Evolutionary conservation across 2,113 vertebrate genomes (phyloP), one percentile per base, ranked within the genome.

Genomic region (Gymnocephalus cernua): DNA sequence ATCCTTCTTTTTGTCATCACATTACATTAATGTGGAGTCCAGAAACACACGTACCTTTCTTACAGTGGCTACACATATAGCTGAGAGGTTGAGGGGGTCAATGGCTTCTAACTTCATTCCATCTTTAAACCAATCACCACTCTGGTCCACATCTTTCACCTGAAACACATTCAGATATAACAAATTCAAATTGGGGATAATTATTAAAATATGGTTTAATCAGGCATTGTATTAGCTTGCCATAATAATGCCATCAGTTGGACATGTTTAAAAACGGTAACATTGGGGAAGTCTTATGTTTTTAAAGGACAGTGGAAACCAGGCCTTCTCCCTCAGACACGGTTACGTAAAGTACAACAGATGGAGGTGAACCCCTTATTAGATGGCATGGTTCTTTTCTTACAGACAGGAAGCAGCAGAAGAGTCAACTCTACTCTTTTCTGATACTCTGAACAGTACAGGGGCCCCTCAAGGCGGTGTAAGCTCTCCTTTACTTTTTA

Each of bases 61-160:
- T 93, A 99, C 98, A 86, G 98, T 99, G 85, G 97, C 98, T 63
- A 99, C 98, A 95, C 98, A 99, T 96, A 99, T 99, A 91, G 98
- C 96, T 47, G 98, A 99, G 91, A 99, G 97, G 93, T 99, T 99
- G 93, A 99, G 96, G 61, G 97, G 98, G 76, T 99, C 98, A 79
- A 99, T 99, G 89, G 98, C 97, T 96, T 99, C 98, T 85, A 99
- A 87, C 92, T 99, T 99, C 98, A 99, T 99, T 82, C 97, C 97
- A 86, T 99, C 98, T 94, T 96, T 98, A 94, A 97, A 99, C 97
- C 98, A 99, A 7, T 99, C 98, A 80, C 95, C 96, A 92, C 87
- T 96, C 92, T 97, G 96, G 70, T 99, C 98, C 89, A 98, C 96
- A 82, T 99, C 98, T 94, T 95, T 98, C 62, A 98, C 97, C 98